Evolutionary conservation across 2,888 invertebrate species (phyloP).

Genomic region (Graphium colonna): DNA sequence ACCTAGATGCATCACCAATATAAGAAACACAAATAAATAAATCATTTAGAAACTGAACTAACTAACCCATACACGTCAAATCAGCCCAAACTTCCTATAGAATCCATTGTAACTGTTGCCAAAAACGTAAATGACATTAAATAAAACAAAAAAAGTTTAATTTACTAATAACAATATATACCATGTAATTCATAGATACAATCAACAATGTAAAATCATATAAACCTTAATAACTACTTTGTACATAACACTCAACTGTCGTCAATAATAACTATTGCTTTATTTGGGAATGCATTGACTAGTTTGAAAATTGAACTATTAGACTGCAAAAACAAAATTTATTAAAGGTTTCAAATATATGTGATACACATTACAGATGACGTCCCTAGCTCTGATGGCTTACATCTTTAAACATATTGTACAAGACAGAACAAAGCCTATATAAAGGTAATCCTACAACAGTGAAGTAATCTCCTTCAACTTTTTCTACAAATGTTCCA

Average conservation of each 20-base stretch:
- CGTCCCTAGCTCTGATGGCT: neutral
- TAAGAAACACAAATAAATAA: no score
- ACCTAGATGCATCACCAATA: no score
- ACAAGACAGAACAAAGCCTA: constrained; percentile 74
- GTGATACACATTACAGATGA: no score
- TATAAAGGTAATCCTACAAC: constrained; percentile 93
- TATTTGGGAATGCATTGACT: neutral
- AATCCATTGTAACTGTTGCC: no score
- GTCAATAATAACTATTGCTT: neutral
- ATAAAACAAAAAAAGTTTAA: no score
- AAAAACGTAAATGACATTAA: no score
- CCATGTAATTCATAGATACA: neutral
- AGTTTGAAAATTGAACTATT: constrained; percentile 1
- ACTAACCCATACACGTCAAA: no score
- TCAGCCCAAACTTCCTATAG: no score
- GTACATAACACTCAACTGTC: neutral
- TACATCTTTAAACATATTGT: constrained; percentile 58
- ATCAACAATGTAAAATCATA: no score
- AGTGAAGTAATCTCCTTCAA: constrained; percentile 93
- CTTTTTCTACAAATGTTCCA: constrained; percentile 88
- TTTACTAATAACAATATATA: no score
- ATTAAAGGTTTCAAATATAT: no score
- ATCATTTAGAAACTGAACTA: no score
- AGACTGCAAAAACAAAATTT: neutral
- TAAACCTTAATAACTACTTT: neutral